Base-by-base conservation (phyloP, 2,113 vertebrate genomes). In the Aspiorhynchus laticeps region DNA sequence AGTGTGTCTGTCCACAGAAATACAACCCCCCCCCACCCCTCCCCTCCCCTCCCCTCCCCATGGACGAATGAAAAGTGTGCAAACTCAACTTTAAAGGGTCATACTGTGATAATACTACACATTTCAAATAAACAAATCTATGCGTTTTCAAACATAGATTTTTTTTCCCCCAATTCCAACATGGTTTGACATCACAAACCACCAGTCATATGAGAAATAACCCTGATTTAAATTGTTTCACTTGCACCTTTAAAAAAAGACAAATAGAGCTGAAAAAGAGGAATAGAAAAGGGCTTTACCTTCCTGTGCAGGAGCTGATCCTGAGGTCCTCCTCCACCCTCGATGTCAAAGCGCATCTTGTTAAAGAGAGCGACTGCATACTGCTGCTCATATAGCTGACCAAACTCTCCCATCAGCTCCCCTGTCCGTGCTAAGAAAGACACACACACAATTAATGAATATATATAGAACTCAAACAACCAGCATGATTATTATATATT, bases 301-400 rank as follows among this genome's bases (percentile, higher is more conserved):
- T 98, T 98, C 63, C 98, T 96, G 89, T 97, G 97, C 0, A 99
- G 95, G 7, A 99, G 96, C 93, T 99, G 98, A 0, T 97, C 85
- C 87, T 98, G 97, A 0, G 95, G 97, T 0, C 93, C 92, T 0
- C 96, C 97, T 0, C 95, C 93, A 77, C 96, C 97, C 91, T 99
- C 98, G 0, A 99, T 93, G 91, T 99, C 98, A 77, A 97, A 97
- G 48, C 97, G 97, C 88, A 98, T 94, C 36, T 96, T 97, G 93
- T 95, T 97, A 92, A 99, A 98, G 85, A 99, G 97, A 0, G 97
- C 96, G 0, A 99, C 95, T 0, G 95, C 95, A 0, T 96, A 97
- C 91, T 99, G 98, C 91, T 97, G 96, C 89, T 93, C 90, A 1
- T 97, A 99, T 76, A 97, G 95, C 0, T n/a, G 92, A 9, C 95